These are phyloP conservation scores for Orchesellides sinensis DNA, from an alignment of 2,888 invertebrate species.

Conservation along the genomic window DNA sequence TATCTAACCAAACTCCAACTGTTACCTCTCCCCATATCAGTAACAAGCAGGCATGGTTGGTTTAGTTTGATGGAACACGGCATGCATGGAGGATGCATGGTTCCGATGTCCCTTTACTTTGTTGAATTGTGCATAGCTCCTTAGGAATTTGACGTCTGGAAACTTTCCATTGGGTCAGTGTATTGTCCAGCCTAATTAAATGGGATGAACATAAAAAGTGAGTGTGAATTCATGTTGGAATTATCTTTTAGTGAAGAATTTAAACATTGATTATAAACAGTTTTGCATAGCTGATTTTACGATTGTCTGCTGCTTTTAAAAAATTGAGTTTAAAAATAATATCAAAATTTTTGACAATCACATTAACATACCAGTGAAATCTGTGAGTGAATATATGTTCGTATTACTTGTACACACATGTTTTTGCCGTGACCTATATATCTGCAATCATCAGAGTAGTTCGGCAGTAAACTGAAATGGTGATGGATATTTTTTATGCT, in stretches of 20 bases:
- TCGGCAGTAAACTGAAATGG: conserved; percentile 15
- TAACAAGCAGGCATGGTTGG: conserved; percentile 25
- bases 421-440: conserved; percentile 14
- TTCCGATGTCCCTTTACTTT: too few species aligned
- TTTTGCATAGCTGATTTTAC: not conserved
- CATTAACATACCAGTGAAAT: conserved; percentile 3
- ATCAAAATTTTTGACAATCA: not conserved
- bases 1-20: too few species aligned
- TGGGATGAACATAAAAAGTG: not conserved
- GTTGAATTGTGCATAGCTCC: conserved; percentile 12
- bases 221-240: not conserved
- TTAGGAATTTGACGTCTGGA: not conserved
- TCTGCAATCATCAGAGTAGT: not conserved
- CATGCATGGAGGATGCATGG: conserved; percentile 50
- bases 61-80: conserved; percentile 42
- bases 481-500: conserved; percentile 10
- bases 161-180: not conserved
- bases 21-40: conserved; percentile 42
- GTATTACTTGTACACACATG: not conserved
- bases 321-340: not conserved
- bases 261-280: not conserved
- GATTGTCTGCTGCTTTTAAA: not conserved
- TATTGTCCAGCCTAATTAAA: too few species aligned
- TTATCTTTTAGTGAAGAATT: not conserved
- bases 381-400: not conserved